These are phyloP conservation scores for Phortica variegata DNA, from an alignment of 1,140 invertebrate genomes.

Conservation along the genomic window DNA sequence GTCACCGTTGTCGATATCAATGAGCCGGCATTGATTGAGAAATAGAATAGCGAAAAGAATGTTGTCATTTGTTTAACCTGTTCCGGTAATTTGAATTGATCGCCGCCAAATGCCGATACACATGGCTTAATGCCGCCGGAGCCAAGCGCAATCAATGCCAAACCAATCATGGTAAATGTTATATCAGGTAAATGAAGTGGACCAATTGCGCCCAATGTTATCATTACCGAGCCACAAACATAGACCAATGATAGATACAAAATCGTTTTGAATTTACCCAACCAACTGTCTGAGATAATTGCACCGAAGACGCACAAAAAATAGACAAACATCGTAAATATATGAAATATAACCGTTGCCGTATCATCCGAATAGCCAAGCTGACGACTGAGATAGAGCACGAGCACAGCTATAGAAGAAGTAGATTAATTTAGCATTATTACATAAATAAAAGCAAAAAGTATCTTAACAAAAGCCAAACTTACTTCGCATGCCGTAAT, in stretches of 20 bases:
- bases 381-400: constrained; percentile 72
- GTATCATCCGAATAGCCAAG: constrained; percentile 65
- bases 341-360: constrained; percentile 77
- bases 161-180: constrained; percentile 73
- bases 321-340: constrained; percentile 79
- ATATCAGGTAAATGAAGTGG: constrained; percentile 62
- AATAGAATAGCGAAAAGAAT: constrained; percentile 94
- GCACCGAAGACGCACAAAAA: constrained; percentile 80
- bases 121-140: constrained; percentile 98
- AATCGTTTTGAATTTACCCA: constrained; percentile 84
- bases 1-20: constrained; percentile 87
- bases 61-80: constrained; percentile 75
- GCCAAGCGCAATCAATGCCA: constrained; percentile 82
- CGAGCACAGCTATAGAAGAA: constrained; percentile 70
- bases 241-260: constrained; percentile 89
- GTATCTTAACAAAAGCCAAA: constrained; percentile 69
- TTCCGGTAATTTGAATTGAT: constrained; percentile 86
- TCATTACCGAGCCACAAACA: constrained; percentile 76
- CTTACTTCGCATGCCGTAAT: constrained; percentile 94
- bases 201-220: constrained; percentile 72
- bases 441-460: constrained; percentile 85
- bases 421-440: not conserved
- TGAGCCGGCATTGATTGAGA: constrained; percentile 90
- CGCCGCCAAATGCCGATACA: constrained; percentile 94
- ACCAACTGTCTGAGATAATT: constrained; percentile 78